Evolutionary conservation across 2,888 invertebrate genomes (phyloP).

Genomic region (Cerastoderma edule): DNA sequence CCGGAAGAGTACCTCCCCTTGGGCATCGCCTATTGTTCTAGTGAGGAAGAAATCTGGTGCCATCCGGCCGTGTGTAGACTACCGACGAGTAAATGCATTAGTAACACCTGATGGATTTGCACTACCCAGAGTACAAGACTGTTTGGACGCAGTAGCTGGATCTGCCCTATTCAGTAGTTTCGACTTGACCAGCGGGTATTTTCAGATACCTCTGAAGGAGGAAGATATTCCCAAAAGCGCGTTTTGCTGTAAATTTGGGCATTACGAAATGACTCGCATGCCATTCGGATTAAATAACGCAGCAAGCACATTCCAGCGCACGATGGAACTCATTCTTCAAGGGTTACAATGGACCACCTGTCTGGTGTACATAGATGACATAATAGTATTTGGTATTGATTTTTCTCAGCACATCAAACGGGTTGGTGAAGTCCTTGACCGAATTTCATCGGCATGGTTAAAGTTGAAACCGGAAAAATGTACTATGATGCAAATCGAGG

Average conservation of each 20-base stretch:
- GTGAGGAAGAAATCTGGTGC: no score
- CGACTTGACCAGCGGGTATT: conserved; percentile 45
- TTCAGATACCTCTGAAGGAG: conserved; percentile 27
- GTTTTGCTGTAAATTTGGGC: conserved; percentile 36
- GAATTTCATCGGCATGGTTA: conserved; percentile 27
- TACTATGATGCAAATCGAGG: conserved; percentile 26
- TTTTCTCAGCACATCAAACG: conserved; percentile 28
- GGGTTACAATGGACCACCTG: conserved; percentile 37
- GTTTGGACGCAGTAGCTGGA: conserved; percentile 46
- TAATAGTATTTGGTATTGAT: conserved; percentile 23
- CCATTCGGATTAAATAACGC: conserved; percentile 35
- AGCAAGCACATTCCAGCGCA: conserved; percentile 29
- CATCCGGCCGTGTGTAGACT: no score
- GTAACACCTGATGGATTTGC: conserved; percentile 56
- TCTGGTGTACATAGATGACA: conserved; percentile 37
- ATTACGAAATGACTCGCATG: conserved; percentile 32
- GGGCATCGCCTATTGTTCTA: no score
- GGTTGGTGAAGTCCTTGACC: conserved; percentile 26
- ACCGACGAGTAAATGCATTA: no score
- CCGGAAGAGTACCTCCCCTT: no score
- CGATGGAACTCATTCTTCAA: conserved; percentile 35
- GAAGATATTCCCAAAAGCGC: conserved; percentile 42
- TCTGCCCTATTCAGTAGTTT: conserved; percentile 42
- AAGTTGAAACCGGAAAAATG: conserved; percentile 34
- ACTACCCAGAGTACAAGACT: conserved; percentile 46